Conservation (phyloP, 2,888 invertebrate species). For the Thereva unica region DNA sequence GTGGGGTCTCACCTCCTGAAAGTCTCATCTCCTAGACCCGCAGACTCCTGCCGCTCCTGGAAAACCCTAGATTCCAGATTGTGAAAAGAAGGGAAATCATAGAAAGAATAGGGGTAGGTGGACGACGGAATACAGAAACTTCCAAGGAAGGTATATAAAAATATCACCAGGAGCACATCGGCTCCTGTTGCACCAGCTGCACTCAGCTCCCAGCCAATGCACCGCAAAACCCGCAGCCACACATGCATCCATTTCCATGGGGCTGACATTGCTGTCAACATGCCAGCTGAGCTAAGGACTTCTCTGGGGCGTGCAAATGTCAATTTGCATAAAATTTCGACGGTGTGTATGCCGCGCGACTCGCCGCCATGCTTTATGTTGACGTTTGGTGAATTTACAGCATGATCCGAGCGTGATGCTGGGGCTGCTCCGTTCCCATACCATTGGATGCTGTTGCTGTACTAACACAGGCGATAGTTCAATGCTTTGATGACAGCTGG, state of each 20-base stretch:
- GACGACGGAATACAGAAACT: no score
- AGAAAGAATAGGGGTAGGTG: background rate
- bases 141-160: no score
- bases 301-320: constrained; percentile 42
- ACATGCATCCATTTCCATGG: constrained; percentile 38
- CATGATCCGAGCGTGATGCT: background rate
- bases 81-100: constrained; percentile 23
- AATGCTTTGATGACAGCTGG: no score
- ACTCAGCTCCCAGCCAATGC: constrained; percentile 32
- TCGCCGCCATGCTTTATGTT: constrained; percentile 34
- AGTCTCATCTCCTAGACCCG: no score
- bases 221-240: constrained; percentile 35
- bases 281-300: constrained; percentile 42
- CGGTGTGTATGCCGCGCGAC: constrained; percentile 7
- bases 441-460: no score
- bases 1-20: no score
- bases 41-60: no score
- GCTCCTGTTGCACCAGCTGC: constrained; percentile 21
- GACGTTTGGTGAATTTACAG: constrained; percentile 36
- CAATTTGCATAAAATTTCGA: constrained; percentile 43
- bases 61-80: no score
- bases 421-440: no score
- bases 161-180: constrained; percentile 8
- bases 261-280: constrained; percentile 42
- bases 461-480: no score